Conservation (phyloP, 2,888 invertebrate genomes). For the Polyommatus iphigenia region DNA sequence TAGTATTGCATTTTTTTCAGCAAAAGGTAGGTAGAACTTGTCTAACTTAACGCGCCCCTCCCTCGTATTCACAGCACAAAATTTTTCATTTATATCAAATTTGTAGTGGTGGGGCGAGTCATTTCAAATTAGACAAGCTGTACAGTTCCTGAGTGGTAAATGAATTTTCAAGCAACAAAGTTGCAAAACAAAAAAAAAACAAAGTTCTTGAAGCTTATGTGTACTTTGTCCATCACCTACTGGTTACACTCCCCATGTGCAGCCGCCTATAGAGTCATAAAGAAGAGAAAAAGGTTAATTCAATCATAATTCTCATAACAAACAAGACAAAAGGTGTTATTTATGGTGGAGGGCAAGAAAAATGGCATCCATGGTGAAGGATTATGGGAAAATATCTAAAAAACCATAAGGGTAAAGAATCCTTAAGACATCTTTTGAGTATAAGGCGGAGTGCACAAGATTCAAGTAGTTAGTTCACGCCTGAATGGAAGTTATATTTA, state of each 20-base stretch:
- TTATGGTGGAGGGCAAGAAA: constrained; percentile 4
- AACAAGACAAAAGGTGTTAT: constrained; percentile 2
- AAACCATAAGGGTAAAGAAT: constrained; percentile 19
- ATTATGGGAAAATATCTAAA: background rate
- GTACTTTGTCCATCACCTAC: background rate
- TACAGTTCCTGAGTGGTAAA: too few species aligned
- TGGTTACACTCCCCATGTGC: background rate
- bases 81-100: too few species aligned
- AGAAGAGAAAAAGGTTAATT: constrained; percentile 8
- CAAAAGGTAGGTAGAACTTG: too few species aligned
- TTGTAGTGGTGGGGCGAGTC: too few species aligned
- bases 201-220: too few species aligned
- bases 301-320: background rate
- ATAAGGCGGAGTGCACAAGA: constrained; percentile 33
- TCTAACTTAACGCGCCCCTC: too few species aligned
- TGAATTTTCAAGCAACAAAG: too few species aligned
- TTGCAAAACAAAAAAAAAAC: too few species aligned
- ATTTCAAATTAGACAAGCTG: too few species aligned
- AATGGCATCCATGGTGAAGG: background rate
- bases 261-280: constrained; percentile 22
- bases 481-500: background rate
- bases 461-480: background rate
- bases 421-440: constrained; percentile 31
- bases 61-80: too few species aligned
- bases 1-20: too few species aligned